A percentile compares a stretch with the other conserved stretches of the same genome.
Conservation (phyloP, 2,888 invertebrate genomes). For the Chironomus riparius region DNA sequence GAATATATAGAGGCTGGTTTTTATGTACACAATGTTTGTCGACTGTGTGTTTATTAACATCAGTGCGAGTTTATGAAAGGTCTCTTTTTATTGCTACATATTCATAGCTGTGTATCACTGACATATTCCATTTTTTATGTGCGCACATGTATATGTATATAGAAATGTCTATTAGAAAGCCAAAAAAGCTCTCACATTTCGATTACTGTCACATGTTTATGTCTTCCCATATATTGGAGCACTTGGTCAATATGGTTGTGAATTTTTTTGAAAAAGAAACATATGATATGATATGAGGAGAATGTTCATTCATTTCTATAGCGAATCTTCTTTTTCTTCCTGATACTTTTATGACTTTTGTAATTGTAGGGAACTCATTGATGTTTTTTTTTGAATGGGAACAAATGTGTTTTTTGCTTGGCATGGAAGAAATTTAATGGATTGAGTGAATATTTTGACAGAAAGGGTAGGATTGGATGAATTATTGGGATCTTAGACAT, state of each 20-base stretch:
- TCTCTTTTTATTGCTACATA: neutral
- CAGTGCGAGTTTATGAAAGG: neutral
- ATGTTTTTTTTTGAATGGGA: no score
- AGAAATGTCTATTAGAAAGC: neutral
- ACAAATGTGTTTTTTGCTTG: no score
- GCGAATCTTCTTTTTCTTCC: no score
- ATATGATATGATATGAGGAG: neutral
- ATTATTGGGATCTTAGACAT: no score
- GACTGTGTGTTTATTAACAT: neutral
- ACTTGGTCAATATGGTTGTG: neutral
- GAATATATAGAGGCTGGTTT: neutral
- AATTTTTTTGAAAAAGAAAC: neutral
- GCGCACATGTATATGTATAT: neutral
- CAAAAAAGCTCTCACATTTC: neutral
- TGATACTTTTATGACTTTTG: no score
- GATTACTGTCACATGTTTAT: neutral
- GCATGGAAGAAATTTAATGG: no score
- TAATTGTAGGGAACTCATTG: no score
- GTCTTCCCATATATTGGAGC: neutral
- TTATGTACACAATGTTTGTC: neutral
- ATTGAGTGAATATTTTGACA: no score
- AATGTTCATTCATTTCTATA: neutral
- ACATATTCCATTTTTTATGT: neutral
- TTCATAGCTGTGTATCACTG: neutral
- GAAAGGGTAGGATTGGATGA: no score